A percentile compares a stretch with the other conserved stretches of the same genome.
Evolutionary conservation across 1,140 invertebrate genomes (phyloP).

Genomic region (Periplaneta americana): DNA sequence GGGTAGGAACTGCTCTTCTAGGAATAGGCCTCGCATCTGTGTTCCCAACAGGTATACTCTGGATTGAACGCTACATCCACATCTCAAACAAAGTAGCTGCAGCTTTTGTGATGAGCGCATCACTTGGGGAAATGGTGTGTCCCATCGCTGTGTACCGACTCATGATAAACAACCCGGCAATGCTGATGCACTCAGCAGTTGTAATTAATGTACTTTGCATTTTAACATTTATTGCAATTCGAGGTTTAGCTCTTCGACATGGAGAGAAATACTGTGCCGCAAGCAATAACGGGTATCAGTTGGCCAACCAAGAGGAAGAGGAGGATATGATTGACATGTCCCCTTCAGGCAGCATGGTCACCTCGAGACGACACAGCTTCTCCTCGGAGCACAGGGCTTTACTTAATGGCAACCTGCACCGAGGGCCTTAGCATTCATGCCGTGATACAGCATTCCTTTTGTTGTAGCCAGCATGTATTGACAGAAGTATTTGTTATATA

Average conservation of each 20-base stretch:
- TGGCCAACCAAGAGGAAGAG: conserved; percentile 30
- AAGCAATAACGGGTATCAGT: conserved; percentile 26
- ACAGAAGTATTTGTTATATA: no score
- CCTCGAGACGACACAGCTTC: not conserved
- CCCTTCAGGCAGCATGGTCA: conserved; percentile 1
- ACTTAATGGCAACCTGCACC: conserved; percentile 2
- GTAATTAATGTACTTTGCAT: conserved; percentile 19
- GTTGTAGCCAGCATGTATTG: not conserved
- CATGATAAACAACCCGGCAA: conserved; percentile 31
- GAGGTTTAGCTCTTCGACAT: conserved; percentile 14
- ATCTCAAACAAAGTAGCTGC: conserved; percentile 43
- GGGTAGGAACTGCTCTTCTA: conserved; percentile 30
- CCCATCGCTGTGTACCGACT: conserved; percentile 35
- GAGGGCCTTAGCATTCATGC: not conserved
- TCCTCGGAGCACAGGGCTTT: conserved; percentile 7
- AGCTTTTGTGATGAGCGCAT: conserved; percentile 41
- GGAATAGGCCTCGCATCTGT: conserved; percentile 45
- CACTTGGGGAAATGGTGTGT: conserved; percentile 42
- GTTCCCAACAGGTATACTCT: conserved; percentile 42
- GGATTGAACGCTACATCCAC: conserved; percentile 42
- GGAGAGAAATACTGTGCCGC: conserved; percentile 18
- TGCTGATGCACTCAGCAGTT: conserved; percentile 28
- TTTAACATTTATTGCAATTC: conserved; percentile 16
- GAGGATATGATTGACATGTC: conserved; percentile 24
- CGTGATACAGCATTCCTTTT: not conserved